Conservation (phyloP, 2,888 invertebrate species). For the Sclerodermus sp. region DNA sequence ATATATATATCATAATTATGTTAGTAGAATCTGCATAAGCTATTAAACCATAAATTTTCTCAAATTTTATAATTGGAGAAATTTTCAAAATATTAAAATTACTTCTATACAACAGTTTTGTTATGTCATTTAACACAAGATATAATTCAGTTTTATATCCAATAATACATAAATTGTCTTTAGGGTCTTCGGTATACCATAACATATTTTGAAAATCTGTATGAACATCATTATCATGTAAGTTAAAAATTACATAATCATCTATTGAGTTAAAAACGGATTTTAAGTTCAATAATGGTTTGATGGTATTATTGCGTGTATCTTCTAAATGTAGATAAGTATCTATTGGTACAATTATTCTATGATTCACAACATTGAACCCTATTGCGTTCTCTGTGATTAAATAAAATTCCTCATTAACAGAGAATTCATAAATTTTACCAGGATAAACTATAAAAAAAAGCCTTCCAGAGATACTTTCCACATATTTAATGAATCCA, state of each 20-base stretch:
- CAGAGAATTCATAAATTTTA: constrained; percentile 43
- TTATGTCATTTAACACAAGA: constrained; percentile 19
- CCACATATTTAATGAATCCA: constrained; percentile 32
- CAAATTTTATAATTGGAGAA: constrained; percentile 23
- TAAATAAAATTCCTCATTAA: constrained; percentile 27
- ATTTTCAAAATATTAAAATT: constrained; percentile 33
- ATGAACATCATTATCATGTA: constrained; percentile 24
- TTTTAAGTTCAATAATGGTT: constrained; percentile 29
- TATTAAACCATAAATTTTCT: constrained; percentile 29
- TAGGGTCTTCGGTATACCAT: not conserved
- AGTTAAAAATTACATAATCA: no score
- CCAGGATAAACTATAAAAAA: constrained; percentile 41
- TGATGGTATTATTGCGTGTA: constrained; percentile 31
- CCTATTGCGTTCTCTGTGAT: constrained; percentile 41
- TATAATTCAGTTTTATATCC: constrained; percentile 34
- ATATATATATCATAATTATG: constrained; percentile 30
- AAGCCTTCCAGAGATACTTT: constrained; percentile 32
- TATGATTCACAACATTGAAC: constrained; percentile 35
- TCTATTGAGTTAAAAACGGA: constrained; percentile 17
- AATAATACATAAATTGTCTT: constrained; percentile 36
- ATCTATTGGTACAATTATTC: constrained; percentile 29
- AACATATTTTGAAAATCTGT: constrained; percentile 22
- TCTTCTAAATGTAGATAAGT: constrained; percentile 33
- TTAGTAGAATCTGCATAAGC: constrained; percentile 23
- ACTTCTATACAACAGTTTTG: constrained; percentile 32